Conservation (phyloP, 2,797 vertebrate species). For the Acanthopagrus latus region DNA sequence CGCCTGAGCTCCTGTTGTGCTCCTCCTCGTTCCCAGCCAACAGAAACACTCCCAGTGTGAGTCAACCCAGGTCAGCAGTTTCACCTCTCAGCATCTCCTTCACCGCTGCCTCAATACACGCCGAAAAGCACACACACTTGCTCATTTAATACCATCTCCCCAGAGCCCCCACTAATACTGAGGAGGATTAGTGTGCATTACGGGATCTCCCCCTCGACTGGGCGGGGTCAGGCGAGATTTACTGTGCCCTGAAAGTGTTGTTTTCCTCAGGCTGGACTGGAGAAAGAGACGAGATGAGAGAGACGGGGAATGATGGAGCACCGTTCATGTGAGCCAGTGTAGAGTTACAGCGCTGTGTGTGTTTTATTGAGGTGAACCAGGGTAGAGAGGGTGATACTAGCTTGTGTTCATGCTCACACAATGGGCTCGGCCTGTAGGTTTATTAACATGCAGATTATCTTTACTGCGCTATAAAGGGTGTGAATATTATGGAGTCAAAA, state of each 20-base stretch:
- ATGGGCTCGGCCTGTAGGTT: conserved; percentile 6
- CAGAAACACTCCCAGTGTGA: conserved; percentile 56
- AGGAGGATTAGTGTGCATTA: conserved; percentile 69
- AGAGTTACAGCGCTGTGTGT: conserved; percentile 33
- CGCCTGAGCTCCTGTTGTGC: conserved; percentile 33
- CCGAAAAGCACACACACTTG: conserved; percentile 11
- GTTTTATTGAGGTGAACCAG: conserved; percentile 36
- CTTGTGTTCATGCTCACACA: conserved; percentile 9
- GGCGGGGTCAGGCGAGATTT: conserved; percentile 59
- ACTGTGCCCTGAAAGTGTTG: conserved; percentile 55
- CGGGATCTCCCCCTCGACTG: conserved; percentile 48
- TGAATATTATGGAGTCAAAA: neutral
- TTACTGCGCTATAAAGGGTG: neutral
- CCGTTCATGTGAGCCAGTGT: conserved; percentile 24
- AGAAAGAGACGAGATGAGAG: neutral
- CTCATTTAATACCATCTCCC: conserved; percentile 56
- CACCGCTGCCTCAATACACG: conserved; percentile 38
- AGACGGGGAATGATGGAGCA: conserved; percentile 25
- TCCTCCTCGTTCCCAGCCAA: conserved; percentile 47
- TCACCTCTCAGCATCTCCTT: conserved; percentile 53
- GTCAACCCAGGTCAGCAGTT: conserved; percentile 67
- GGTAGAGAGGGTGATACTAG: conserved; percentile 21
- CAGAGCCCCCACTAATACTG: conserved; percentile 47
- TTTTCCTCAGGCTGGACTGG: conserved; percentile 41
- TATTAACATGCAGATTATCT: conserved; percentile 7